These are phyloP conservation scores for Tanypteryx hageni DNA, from an alignment of 2,888 invertebrate species.

Conservation along the genomic window DNA sequence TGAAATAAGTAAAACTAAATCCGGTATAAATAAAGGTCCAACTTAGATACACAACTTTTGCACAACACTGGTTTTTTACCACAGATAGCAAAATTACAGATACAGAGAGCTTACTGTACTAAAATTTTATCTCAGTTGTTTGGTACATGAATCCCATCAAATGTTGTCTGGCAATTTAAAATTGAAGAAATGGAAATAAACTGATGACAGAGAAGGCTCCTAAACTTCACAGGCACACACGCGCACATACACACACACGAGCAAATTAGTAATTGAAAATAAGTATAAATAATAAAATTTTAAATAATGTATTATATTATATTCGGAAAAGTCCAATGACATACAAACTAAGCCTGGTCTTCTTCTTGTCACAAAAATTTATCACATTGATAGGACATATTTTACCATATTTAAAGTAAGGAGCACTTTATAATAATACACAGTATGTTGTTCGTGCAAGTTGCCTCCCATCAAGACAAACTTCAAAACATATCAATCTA, in stretches of 20 bases:
- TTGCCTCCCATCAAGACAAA: slow-evolving; percentile 2
- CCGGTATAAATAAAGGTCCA: too few relatives aligned
- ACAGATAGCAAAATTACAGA: not conserved
- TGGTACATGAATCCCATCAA: not conserved
- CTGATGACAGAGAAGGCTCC: not conserved
- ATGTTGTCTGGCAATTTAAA: not conserved
- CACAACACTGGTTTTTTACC: too few relatives aligned
- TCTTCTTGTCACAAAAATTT: slow-evolving; percentile 58
- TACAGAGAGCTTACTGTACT: not conserved
- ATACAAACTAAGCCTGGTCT: slow-evolving; percentile 53
- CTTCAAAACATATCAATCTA: slow-evolving; percentile 27
- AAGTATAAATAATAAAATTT: slow-evolving; percentile 57
- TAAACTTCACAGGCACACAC: not conserved
- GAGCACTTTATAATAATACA: slow-evolving; percentile 51
- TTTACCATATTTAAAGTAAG: slow-evolving; percentile 49
- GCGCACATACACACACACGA: too few relatives aligned
- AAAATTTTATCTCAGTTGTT: not conserved
- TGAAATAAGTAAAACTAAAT: too few relatives aligned
- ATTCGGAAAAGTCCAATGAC: slow-evolving; percentile 60
- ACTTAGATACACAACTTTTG: too few relatives aligned
- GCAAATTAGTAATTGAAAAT: slow-evolving; percentile 7
- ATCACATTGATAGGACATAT: slow-evolving; percentile 60
- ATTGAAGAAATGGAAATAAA: not conserved
- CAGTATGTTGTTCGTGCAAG: slow-evolving; percentile 19
- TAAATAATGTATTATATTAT: slow-evolving; percentile 54